Conservation (phyloP, 2,113 vertebrate species). For the Collichthys lucidus region DNA sequence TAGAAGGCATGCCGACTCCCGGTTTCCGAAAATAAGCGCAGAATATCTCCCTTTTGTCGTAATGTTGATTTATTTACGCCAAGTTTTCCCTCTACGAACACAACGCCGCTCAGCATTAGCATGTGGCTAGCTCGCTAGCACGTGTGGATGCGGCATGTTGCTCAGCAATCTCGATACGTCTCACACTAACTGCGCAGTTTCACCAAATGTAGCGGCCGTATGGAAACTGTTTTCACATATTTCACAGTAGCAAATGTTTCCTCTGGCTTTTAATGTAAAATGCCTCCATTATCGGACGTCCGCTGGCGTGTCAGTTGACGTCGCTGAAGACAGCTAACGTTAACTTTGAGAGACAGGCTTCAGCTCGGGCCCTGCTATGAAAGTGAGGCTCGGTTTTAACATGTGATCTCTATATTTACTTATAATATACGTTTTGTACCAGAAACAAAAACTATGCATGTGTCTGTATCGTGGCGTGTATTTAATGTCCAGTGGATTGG, state of each 20-base stretch:
- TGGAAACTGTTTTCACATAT: fast-evolving
- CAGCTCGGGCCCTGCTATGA: slow-evolving; percentile 38
- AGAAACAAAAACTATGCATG: fast-evolving
- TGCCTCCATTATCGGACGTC: fast-evolving
- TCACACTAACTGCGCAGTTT: fast-evolving
- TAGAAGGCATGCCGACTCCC: fast-evolving
- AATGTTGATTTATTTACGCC: slow-evolving; percentile 28
- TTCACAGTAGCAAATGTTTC: fast-evolving
- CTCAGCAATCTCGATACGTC: background rate
- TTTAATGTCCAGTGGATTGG: background rate
- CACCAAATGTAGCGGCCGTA: fast-evolving
- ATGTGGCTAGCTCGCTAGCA: slow-evolving; percentile 60
- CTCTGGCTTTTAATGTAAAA: fast-evolving
- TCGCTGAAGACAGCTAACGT: background rate
- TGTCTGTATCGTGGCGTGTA: background rate
- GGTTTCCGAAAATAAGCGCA: fast-evolving
- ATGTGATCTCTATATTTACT: fast-evolving
- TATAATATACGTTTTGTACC: background rate
- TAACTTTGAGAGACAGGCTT: slow-evolving; percentile 37
- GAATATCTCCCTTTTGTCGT: fast-evolving
- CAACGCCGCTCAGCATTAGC: slow-evolving; percentile 59
- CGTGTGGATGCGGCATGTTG: slow-evolving; percentile 71
- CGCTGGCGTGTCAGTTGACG: background rate
- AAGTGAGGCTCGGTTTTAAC: background rate
- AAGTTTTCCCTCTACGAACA: background rate